Evolutionary conservation across 2,797 vertebrate genomes (phyloP).

Genomic region (Dallia pectoralis): DNA sequence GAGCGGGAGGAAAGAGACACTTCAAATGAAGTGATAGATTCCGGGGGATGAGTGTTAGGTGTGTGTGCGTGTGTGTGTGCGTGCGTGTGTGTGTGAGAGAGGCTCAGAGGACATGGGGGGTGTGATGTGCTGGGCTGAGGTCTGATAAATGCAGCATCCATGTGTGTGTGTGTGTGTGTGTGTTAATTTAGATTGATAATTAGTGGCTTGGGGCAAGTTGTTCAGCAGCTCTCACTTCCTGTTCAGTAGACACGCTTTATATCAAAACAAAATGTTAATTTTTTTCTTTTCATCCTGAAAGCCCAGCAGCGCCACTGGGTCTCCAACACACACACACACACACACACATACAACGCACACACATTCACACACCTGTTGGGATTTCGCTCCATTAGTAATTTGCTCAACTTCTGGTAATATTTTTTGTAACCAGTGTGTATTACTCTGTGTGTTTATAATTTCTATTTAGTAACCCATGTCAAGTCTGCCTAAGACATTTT

Average conservation of each 20-base stretch:
- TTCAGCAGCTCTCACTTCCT: constrained; percentile 90
- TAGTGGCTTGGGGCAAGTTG: constrained; percentile 80
- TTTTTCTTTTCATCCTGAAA: constrained; percentile 58
- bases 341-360: constrained; percentile 71
- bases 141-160: constrained; percentile 79
- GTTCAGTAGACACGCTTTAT: constrained; percentile 67
- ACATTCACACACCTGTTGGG: constrained; percentile 55
- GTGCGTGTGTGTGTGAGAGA: neutral
- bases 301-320: constrained; percentile 57
- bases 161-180: constrained; percentile 68
- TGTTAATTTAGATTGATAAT: constrained; percentile 86
- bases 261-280: constrained; percentile 36
- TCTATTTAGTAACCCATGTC: too few relatives aligned
- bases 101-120: constrained; percentile 3
- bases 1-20: constrained; percentile 71
- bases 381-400: too few relatives aligned
- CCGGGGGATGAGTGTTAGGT: constrained; percentile 68
- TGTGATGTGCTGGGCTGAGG: constrained; percentile 66
- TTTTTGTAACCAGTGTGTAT: too few relatives aligned
- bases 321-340: constrained; percentile 74
- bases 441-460: too few relatives aligned
- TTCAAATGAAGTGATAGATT: constrained; percentile 84
- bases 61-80: constrained; percentile 36
- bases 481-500: too few relatives aligned
- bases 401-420: too few relatives aligned